Evolutionary conservation across 1,140 invertebrate species (phyloP).

Genomic region (Meloidogyne floridensis): DNA sequence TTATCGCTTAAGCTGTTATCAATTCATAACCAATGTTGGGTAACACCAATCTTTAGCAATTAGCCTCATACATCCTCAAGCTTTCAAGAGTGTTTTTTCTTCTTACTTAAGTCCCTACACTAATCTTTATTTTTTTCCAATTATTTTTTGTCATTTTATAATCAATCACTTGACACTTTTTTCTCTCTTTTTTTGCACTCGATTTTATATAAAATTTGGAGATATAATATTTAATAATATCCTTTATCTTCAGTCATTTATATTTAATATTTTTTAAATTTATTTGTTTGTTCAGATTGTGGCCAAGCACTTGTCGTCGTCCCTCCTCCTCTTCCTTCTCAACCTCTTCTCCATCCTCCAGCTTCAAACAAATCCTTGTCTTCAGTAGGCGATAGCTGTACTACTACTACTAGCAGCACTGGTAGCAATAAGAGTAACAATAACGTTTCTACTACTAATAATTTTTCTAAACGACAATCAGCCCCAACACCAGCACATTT

Average conservation of each 20-base stretch:
- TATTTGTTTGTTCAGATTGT: conserved; percentile 9
- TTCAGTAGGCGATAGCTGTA: not conserved
- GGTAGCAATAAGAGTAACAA: not conserved
- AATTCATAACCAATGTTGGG: too few relatives aligned
- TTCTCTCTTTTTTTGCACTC: not conserved
- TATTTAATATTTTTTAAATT: not conserved
- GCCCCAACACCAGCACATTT: not conserved
- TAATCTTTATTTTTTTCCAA: not conserved
- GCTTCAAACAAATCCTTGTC: not conserved
- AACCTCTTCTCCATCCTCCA: not conserved
- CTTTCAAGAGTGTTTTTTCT: too few relatives aligned
- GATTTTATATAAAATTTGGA: not conserved
- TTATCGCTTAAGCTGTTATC: too few relatives aligned
- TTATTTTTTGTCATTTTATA: not conserved
- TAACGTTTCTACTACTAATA: not conserved
- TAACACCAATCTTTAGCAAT: too few relatives aligned
- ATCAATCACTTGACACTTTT: not conserved
- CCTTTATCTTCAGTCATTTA: not conserved
- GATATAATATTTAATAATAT: not conserved
- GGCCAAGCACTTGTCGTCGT: not conserved
- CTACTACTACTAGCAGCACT: not conserved
- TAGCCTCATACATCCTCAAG: too few relatives aligned
- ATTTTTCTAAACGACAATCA: not conserved
- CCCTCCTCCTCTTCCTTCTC: not conserved
- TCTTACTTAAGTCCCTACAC: too few relatives aligned